Percentiles rank a stretch among this genome's conserved stretches.
phyloP scores from a whole-genome alignment of 2,113 vertebrate species.

The Dicentrarchus labrax region DNA sequence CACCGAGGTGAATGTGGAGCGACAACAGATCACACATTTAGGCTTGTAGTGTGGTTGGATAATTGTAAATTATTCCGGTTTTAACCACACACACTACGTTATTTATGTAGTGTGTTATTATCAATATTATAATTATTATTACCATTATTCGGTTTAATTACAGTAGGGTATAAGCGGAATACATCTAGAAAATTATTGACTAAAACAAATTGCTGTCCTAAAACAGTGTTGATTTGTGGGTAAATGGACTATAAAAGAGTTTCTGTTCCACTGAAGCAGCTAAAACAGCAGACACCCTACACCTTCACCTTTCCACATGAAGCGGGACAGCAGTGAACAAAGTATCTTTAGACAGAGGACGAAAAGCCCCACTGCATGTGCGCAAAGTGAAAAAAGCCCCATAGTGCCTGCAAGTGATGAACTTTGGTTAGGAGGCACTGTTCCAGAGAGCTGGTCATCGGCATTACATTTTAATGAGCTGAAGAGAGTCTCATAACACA shows the following conservation, averaged over 20 bases:
- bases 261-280: constrained; percentile 48
- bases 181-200: not conserved
- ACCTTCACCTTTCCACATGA: constrained; percentile 60
- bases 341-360: constrained; percentile 65
- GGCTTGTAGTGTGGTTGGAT: not conserved
- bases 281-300: constrained; percentile 55
- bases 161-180: not conserved
- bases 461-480: constrained; percentile 91
- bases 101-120: not conserved
- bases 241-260: constrained; percentile 58
- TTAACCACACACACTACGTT: not conserved
- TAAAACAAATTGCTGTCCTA: not conserved
- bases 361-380: constrained; percentile 49
- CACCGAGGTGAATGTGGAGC: constrained; percentile 43
- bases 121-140: constrained; percentile 26
- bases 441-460: constrained; percentile 87
- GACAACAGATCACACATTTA: constrained; percentile 27
- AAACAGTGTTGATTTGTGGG: constrained; percentile 11
- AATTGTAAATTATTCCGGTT: not conserved
- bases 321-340: constrained; percentile 64
- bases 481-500: constrained; percentile 83
- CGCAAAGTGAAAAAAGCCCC: constrained; percentile 72
- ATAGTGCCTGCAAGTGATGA: constrained; percentile 83
- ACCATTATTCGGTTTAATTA: not conserved
- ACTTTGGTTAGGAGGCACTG: constrained; percentile 91